A percentile compares a stretch with the other conserved stretches of the same genome.
Evolutionary conservation across 2,113 vertebrate genomes (phyloP).

Genomic region (Typhlomys cinereus): DNA sequence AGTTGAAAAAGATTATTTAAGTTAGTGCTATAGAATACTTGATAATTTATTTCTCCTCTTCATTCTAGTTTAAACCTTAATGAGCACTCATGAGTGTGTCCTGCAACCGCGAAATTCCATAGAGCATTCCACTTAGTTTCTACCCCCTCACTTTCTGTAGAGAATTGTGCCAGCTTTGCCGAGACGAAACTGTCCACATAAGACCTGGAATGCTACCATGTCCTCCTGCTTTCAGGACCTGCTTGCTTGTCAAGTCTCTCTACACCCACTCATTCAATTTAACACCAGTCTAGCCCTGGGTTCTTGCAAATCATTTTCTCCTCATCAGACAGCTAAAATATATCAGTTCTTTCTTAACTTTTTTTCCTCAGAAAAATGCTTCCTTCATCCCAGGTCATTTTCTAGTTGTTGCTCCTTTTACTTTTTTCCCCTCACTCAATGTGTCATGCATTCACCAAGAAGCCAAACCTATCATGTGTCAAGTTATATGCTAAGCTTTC

Average conservation of each 20-base stretch:
- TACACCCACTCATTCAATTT: neutral
- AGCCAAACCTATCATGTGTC: neutral
- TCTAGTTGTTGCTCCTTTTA: neutral
- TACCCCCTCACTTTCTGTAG: neutral
- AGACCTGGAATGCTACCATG: too few relatives aligned
- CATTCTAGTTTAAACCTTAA: neutral
- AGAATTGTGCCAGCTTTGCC: neutral
- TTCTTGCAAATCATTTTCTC: neutral
- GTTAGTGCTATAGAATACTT: neutral
- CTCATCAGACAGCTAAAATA: neutral
- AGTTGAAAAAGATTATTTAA: neutral
- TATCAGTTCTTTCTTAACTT: neutral
- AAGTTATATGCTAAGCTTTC: neutral
- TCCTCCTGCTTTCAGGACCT: neutral
- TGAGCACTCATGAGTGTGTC: neutral
- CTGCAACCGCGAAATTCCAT: neutral
- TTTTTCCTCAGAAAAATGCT: neutral
- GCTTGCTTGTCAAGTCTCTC: neutral
- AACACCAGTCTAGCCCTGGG: neutral
- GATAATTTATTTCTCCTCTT: neutral
- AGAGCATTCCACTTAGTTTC: neutral
- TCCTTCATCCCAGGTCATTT: neutral
- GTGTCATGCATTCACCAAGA: neutral
- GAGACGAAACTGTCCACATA: neutral
- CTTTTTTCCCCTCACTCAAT: too few relatives aligned